Conservation (phyloP, 2,113 vertebrate species). For the Plotosus lineatus region DNA sequence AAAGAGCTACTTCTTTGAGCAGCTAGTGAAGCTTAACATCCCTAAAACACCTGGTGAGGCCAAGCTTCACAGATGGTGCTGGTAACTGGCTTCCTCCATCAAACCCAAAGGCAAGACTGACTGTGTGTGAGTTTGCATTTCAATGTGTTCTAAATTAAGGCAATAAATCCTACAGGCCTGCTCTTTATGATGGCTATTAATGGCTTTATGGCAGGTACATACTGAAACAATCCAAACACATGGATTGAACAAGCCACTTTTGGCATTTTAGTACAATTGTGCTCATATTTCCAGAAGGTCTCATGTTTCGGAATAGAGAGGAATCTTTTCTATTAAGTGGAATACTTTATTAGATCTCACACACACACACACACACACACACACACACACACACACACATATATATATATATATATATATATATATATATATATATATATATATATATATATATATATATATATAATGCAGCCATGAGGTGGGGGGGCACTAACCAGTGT, state of each 20-base stretch:
- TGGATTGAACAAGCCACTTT: conserved; percentile 66
- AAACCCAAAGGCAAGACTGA: conserved; percentile 58
- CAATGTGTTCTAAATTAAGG: conserved; percentile 62
- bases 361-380: too few species aligned
- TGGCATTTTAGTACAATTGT: conserved; percentile 30
- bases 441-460: too few species aligned
- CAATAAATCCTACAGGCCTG: conserved; percentile 64
- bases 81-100: conserved; percentile 59
- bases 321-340: background rate
- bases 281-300: background rate
- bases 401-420: too few species aligned
- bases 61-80: conserved; percentile 61
- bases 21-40: conserved; percentile 54
- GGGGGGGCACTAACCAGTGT: too few species aligned
- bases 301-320: background rate
- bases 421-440: too few species aligned
- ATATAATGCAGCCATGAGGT: too few species aligned
- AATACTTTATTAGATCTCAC: conserved; percentile 4
- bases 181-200: conserved; percentile 70
- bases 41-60: conserved; percentile 66
- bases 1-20: conserved; percentile 46
- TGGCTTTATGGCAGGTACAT: conserved; percentile 66
- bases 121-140: conserved; percentile 37
- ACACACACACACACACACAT: too few species aligned
- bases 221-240: conserved; percentile 69